Conservation (phyloP, 2,888 invertebrate genomes). For the Escarpia spicata region DNA sequence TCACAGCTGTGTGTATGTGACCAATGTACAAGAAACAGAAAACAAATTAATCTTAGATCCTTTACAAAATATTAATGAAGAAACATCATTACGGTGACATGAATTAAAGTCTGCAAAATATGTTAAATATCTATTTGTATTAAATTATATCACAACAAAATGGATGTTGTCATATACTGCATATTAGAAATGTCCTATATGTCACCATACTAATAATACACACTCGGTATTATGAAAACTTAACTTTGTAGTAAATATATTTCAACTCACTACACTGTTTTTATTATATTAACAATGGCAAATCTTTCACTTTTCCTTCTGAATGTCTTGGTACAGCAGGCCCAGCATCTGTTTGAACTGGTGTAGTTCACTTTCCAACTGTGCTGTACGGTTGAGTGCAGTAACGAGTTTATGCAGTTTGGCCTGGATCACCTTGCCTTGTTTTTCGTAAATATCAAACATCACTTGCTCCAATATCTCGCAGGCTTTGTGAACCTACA, state of each 20-base stretch:
- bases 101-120: background rate
- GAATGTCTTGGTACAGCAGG: conserved; percentile 46
- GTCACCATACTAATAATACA: background rate
- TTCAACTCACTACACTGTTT: background rate
- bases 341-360: conserved; percentile 50
- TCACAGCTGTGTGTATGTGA: background rate
- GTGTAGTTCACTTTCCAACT: conserved; percentile 48
- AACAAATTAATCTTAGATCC: background rate
- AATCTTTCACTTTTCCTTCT: background rate
- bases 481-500: conserved; percentile 43
- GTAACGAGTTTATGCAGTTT: conserved; percentile 51
- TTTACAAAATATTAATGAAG: background rate
- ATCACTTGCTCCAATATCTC: conserved; percentile 46
- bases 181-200: background rate
- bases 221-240: background rate
- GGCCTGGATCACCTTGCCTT: conserved; percentile 46
- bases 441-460: conserved; percentile 46
- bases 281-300: background rate
- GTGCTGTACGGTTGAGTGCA: conserved; percentile 47
- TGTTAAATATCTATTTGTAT: background rate
- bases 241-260: background rate
- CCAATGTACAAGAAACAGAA: background rate
- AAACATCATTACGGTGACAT: background rate
- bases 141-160: background rate
- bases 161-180: background rate